These are phyloP conservation scores for Prionace glauca DNA, from an alignment of 2,797 vertebrate species.

Conservation along the genomic window DNA sequence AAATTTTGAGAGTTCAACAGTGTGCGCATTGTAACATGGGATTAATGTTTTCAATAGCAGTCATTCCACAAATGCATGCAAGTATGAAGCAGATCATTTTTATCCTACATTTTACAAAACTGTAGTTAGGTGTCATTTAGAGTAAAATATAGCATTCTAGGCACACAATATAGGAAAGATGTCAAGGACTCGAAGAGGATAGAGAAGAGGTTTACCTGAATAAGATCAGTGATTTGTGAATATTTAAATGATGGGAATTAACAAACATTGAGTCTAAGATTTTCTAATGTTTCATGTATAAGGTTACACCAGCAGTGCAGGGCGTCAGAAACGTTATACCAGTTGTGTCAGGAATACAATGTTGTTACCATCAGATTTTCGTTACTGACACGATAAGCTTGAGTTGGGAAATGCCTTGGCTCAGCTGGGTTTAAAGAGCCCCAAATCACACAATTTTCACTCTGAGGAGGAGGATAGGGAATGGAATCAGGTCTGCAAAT, in stretches of 20 bases:
- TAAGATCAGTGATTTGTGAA: background rate
- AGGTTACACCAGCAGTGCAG: background rate
- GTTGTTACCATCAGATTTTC: background rate
- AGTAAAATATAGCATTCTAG: background rate
- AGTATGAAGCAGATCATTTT: background rate
- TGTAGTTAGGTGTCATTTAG: background rate
- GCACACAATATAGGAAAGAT: background rate
- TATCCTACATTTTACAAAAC: background rate
- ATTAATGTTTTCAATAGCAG: background rate
- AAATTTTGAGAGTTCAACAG: background rate
- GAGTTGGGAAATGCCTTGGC: no score
- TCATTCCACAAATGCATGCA: background rate
- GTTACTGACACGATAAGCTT: background rate
- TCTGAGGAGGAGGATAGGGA: background rate
- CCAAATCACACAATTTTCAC: background rate
- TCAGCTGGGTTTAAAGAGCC: no score
- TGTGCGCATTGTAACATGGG: background rate
- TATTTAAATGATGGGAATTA: background rate
- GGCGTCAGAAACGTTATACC: background rate
- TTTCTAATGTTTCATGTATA: background rate
- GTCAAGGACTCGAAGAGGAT: background rate
- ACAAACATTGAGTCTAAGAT: background rate
- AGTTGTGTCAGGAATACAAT: background rate
- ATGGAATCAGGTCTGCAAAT: background rate
- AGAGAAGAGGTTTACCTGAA: background rate